Base-by-base conservation (phyloP, 2,888 invertebrate genomes). In the Tachina lurida region DNA sequence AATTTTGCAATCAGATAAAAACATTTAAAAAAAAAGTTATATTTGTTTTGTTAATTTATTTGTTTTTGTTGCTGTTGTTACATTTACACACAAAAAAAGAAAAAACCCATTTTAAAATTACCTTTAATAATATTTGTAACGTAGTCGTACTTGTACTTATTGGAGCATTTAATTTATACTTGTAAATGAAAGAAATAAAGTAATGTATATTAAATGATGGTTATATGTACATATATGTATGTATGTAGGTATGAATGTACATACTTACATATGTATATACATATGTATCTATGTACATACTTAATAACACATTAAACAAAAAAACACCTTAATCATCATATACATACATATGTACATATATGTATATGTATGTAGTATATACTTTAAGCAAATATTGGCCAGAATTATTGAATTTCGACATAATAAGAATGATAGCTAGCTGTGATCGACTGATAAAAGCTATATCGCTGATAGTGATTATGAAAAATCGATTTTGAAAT, bases 141-240 rank as follows among this genome's bases (percentile, higher is more conserved):
- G 81, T 75, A 82, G 15, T 83, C 54, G 81, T 70, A 82, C 39
- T 83, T 78, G 81, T 70, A 82, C 39, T 83, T 78, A 77, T 73
- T 83, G 67, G 73, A 83, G 77, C 77, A 73, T 67, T 68, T 54
- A 81, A 75, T 81, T 68, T 74, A 73, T 67, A n/a, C n/a, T n/a
- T n/a, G n/a, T n/a, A 47, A 41, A 19, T 31, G 45, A 63, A 17
- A 71, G 54, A 47, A 60, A 43, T 43, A 71, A 70, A 47, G 31
- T n/a, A 47, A 60, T 45, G 31, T 22, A 17, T 58, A 15, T 31
- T 60, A 41, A 47, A 58, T 31, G 60, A 4, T 45, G 12, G 17
- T 71, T 31, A 71, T 31, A 13, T n/a, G n/a, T n/a, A n/a, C n/a
- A n/a, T n/a, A n/a, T n/a, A n/a, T n/a, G n/a, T 67, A 31, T 31